phyloP scores from a whole-genome alignment of 2,888 invertebrate genomes.

The Yponomeuta evonymella region DNA sequence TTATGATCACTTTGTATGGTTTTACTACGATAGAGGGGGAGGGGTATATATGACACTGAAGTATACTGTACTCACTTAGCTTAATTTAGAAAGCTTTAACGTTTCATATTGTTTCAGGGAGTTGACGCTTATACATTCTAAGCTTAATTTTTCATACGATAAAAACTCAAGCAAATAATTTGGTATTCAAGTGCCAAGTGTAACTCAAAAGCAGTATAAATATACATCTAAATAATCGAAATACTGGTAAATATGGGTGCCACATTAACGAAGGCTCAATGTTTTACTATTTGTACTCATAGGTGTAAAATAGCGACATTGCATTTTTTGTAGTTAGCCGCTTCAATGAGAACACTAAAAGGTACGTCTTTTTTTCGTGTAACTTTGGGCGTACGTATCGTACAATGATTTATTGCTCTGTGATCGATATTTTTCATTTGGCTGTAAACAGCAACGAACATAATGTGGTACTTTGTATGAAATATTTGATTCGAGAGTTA shows the following conservation, averaged over 20 bases:
- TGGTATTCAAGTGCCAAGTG: conserved; percentile 10
- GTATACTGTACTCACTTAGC: conserved; percentile 8
- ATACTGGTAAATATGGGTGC: conserved; percentile 4
- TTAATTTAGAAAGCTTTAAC: conserved; percentile 11
- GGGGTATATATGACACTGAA: conserved; percentile 23
- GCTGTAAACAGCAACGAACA: conserved; percentile 66
- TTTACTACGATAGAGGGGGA: conserved; percentile 18
- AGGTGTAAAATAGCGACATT: not conserved
- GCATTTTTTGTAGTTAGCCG: conserved; percentile 23
- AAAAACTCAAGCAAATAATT: conserved; percentile 2
- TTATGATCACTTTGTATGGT: conserved; percentile 22
- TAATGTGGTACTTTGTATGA: conserved; percentile 13
- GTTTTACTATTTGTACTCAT: conserved; percentile 8
- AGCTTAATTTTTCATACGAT: not conserved
- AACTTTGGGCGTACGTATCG: not conserved
- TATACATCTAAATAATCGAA: not conserved
- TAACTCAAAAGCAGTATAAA: conserved; percentile 2
- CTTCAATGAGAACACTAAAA: conserved; percentile 34
- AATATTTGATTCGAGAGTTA: conserved; percentile 1
- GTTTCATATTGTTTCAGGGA: not conserved
- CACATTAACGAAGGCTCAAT: conserved; percentile 14
- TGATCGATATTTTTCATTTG: conserved; percentile 52
- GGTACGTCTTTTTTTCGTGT: not conserved
- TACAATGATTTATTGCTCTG: conserved; percentile 28
- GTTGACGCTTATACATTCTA: not conserved